Evolutionary conservation across 2,888 invertebrate genomes (phyloP), one percentile per base, ranked within the genome.

Genomic region (Xestobium rufovillosum): DNA sequence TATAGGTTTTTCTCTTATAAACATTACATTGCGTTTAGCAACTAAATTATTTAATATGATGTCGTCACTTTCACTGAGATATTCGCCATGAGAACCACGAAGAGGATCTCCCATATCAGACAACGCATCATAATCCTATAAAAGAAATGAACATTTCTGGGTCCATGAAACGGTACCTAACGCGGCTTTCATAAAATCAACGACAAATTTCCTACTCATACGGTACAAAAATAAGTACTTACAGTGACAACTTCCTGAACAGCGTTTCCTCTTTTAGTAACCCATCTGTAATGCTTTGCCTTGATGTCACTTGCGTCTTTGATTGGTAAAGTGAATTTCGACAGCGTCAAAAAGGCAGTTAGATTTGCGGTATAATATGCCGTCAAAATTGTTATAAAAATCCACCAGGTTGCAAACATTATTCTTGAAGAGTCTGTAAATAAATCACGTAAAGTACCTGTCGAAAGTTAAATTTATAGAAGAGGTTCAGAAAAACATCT

Each of bases 331-430:
- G 87, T 87, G 51, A 89, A 88, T 59, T 82, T 80, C 3, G 88
- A 88, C 11, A 88, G 67, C 0, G 90, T 90, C 33, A 91, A 70
- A 57, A 89, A 90, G 9, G 90, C 90, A 0, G 90, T 90, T 55
- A 91, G 68, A 64, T 90, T 90, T 4, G 90, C 90, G 2, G 90
- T 91, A 64, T 91, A 91, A 64, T 89, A 90, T 8, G 89, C 84
- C 1, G 89, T 88, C 30, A 90, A 67, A 33, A 90, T 76, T 23
- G 86, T 84, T 49, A 89, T 86, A 60, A 88, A 90, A 42, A 91
- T 75, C 90, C 90, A 90, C 90, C 90, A 90, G 0, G 87, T 87
- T 6, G 88, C 86, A 62, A 90, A 89, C 4, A 89, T 69, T 23
- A 90, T 68, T 34, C 90, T 73, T 0, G 87, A 82, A 12, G 88